These are phyloP conservation scores for Myathropa florea DNA, from an alignment of 2,888 invertebrate species.

Conservation along the genomic window DNA sequence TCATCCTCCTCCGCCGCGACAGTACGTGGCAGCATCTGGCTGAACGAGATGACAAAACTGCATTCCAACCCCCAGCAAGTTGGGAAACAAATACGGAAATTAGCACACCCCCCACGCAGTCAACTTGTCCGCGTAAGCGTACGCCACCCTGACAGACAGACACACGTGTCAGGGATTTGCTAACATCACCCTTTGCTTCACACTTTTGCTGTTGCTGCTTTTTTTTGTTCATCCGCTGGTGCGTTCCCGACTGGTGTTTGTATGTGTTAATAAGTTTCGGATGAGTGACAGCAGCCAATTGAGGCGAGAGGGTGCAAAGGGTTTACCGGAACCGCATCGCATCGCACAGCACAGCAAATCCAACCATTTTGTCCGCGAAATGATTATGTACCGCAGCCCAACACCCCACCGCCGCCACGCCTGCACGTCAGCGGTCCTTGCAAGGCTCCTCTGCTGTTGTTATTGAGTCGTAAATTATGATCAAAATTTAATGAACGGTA, in stretches of 20 bases:
- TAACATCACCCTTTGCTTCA: slow-evolving; percentile 44
- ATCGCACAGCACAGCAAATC: slow-evolving; percentile 10
- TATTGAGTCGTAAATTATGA: slow-evolving; percentile 74
- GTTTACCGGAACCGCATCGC: slow-evolving; percentile 16
- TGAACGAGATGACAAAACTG: slow-evolving; percentile 45
- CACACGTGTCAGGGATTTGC: slow-evolving; percentile 65
- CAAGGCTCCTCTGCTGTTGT: slow-evolving; percentile 13
- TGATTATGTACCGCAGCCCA: slow-evolving; percentile 18
- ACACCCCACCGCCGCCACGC: slow-evolving; percentile 7
- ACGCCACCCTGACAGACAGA: slow-evolving; percentile 40
- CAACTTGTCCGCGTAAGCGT: slow-evolving; percentile 22
- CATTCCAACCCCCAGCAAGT: slow-evolving; percentile 27
- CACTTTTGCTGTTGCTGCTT: slow-evolving; percentile 15
- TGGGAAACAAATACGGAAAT: slow-evolving; percentile 56
- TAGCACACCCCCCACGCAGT: slow-evolving; percentile 53
- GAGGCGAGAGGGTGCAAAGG: slow-evolving; percentile 34
- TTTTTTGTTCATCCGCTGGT: neutral
- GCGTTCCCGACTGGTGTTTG: neutral
- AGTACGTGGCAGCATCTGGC: slow-evolving; percentile 56
- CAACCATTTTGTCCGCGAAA: slow-evolving; percentile 54
- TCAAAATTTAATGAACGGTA: slow-evolving; percentile 74
- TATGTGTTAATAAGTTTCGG: slow-evolving; percentile 56
- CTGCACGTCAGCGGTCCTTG: neutral
- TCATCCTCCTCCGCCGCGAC: neutral
- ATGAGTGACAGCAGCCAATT: slow-evolving; percentile 65